Conservation (phyloP, 2,113 vertebrate species). For the Artemisiospiza belli region DNA sequence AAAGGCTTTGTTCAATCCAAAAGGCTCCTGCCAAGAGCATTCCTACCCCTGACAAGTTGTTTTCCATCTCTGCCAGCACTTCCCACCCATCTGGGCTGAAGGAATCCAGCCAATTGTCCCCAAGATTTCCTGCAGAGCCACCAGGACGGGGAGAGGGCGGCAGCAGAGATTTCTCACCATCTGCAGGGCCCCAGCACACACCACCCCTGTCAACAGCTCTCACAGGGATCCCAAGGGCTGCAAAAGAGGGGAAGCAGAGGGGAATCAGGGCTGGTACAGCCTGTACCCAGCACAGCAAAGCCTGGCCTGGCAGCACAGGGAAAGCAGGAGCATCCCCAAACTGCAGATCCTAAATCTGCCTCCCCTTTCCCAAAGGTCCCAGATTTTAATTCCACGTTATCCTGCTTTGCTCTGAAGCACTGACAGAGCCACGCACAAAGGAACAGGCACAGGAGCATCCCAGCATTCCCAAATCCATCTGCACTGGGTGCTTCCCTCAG, state of each 20-base stretch:
- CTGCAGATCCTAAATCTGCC: background rate
- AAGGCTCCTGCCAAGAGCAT: background rate
- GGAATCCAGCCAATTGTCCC: background rate
- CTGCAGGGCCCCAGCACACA: background rate
- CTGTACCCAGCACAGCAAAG: background rate
- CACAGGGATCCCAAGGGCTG: background rate
- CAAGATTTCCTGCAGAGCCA: background rate
- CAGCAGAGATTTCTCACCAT: background rate
- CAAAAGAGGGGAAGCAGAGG: accelerated
- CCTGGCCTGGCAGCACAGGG: background rate
- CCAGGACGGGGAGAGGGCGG: background rate
- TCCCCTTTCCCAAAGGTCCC: background rate
- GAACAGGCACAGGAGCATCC: background rate
- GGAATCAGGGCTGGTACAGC: background rate
- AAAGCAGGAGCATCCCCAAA: background rate
- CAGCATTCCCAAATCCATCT: background rate
- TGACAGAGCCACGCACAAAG: background rate
- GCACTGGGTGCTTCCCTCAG: background rate
- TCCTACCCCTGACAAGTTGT: background rate
- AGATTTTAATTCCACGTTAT: accelerated
- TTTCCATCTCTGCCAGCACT: background rate
- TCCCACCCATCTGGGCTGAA: background rate
- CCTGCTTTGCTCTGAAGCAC: background rate
- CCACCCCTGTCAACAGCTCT: background rate
- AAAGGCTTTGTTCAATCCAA: background rate